Evolutionary conservation across 1,140 invertebrate species (phyloP).

Genomic region (Euglossa dilemma): DNA sequence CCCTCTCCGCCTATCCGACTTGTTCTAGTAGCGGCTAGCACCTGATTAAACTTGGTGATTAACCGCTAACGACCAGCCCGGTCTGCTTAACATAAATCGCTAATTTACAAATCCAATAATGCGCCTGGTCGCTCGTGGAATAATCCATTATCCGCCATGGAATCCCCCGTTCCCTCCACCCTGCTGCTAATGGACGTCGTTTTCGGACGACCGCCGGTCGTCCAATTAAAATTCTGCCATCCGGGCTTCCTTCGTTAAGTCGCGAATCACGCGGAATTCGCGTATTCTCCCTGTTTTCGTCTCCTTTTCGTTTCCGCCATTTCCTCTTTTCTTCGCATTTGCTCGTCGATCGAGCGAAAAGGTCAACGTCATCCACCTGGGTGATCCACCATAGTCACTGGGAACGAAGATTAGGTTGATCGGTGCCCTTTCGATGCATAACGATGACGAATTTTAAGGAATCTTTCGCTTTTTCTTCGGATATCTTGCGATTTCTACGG

Average conservation of each 20-base stretch:
- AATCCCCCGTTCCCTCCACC: background rate
- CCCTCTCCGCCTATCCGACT: too few relatives aligned
- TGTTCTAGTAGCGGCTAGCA: background rate
- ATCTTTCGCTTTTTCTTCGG: too few relatives aligned
- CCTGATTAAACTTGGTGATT: constrained; percentile 60
- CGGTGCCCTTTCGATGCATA: too few relatives aligned
- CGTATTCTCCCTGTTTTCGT: too few relatives aligned
- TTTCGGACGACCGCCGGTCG: background rate
- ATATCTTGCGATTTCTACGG: too few relatives aligned
- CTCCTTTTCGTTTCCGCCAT: too few relatives aligned
- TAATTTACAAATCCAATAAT: constrained; percentile 55
- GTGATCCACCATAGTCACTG: too few relatives aligned
- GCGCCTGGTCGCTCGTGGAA: background rate
- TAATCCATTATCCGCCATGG: constrained; percentile 49
- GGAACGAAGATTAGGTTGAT: too few relatives aligned
- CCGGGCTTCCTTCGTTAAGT: background rate
- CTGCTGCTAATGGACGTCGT: constrained; percentile 21
- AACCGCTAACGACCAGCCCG: constrained; percentile 51
- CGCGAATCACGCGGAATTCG: background rate
- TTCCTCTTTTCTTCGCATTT: too few relatives aligned
- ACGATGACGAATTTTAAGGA: too few relatives aligned
- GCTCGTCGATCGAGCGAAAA: background rate
- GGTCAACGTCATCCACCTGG: too few relatives aligned
- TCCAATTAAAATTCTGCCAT: constrained; percentile 56
- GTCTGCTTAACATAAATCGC: constrained; percentile 54